Evolutionary conservation across 2,888 invertebrate species (phyloP).

Genomic region (Trissoscelio sp.): DNA sequence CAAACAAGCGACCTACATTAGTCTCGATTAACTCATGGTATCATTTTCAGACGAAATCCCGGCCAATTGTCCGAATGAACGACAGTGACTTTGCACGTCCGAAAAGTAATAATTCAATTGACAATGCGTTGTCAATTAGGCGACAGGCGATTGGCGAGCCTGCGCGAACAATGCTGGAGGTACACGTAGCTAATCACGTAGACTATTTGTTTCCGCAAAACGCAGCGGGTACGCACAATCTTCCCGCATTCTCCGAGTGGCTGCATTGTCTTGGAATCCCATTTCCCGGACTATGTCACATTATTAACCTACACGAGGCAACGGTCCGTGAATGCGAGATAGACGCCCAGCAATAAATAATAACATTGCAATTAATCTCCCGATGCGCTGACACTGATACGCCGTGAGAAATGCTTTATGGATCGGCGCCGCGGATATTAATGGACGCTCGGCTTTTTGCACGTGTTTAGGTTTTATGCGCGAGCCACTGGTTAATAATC

Average conservation of each 20-base stretch:
- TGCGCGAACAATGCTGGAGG: constrained; percentile 72
- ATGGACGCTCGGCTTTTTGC: constrained; percentile 55
- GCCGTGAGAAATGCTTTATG: constrained; percentile 67
- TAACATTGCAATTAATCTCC: constrained; percentile 77
- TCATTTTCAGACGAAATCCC: constrained; percentile 35
- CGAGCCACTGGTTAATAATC: constrained; percentile 15
- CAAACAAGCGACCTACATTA: constrained; percentile 43
- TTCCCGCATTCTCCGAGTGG: constrained; percentile 78
- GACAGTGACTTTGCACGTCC: constrained; percentile 52
- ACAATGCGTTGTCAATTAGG: constrained; percentile 71
- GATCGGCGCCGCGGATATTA: constrained; percentile 52
- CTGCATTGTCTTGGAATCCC: constrained; percentile 70
- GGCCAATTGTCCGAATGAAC: constrained; percentile 29
- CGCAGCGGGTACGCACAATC: constrained; percentile 77
- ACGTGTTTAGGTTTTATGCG: constrained; percentile 22
- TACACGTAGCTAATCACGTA: constrained; percentile 67
- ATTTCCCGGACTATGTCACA: constrained; percentile 71
- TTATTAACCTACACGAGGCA: constrained; percentile 79
- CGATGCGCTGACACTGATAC: constrained; percentile 58
- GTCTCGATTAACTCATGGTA: constrained; percentile 35
- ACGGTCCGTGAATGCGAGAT: constrained; percentile 81
- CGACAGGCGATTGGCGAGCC: constrained; percentile 50
- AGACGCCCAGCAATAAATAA: constrained; percentile 76
- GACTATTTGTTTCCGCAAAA: constrained; percentile 77
- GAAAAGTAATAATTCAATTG: constrained; percentile 75